A percentile compares a stretch with the other conserved stretches of the same genome.
Conservation (phyloP, 2,797 vertebrate species). For the Moxostoma hubbsi region DNA sequence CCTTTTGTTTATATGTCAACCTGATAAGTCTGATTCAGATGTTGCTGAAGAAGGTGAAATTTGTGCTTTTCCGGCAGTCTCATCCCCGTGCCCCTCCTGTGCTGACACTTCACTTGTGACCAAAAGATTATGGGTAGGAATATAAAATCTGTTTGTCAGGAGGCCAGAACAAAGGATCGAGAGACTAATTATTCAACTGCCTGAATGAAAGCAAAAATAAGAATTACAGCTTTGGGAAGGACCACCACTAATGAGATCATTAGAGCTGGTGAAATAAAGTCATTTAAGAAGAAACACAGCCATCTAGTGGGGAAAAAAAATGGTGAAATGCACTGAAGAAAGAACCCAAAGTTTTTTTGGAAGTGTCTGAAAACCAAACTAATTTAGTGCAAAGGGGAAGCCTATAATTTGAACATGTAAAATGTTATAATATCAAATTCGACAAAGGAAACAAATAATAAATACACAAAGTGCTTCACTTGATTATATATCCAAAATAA, state of each 20-base stretch:
- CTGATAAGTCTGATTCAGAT: slow-evolving; percentile 15
- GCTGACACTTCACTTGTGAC: slow-evolving; percentile 39
- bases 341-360: not conserved
- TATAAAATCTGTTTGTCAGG: slow-evolving; percentile 31
- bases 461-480: not conserved
- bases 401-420: too few species aligned
- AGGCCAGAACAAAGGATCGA: slow-evolving; percentile 14
- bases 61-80: slow-evolving; percentile 47
- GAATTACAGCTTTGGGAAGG: slow-evolving; percentile 13
- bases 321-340: not conserved
- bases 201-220: slow-evolving; percentile 14
- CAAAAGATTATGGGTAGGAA: slow-evolving; percentile 25
- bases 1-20: slow-evolving; percentile 25
- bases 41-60: slow-evolving; percentile 45
- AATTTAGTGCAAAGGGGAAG: too few species aligned
- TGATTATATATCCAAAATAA: not conserved
- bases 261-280: not conserved
- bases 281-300: slow-evolving; percentile 8
- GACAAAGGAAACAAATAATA: not conserved
- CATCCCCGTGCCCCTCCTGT: not conserved
- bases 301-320: slow-evolving; percentile 41
- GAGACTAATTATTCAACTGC: slow-evolving; percentile 18
- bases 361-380: not conserved
- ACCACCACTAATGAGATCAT: not conserved
- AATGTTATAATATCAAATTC: not conserved